Conservation (phyloP, 2,888 invertebrate species). For the Cistogaster globosa region DNA sequence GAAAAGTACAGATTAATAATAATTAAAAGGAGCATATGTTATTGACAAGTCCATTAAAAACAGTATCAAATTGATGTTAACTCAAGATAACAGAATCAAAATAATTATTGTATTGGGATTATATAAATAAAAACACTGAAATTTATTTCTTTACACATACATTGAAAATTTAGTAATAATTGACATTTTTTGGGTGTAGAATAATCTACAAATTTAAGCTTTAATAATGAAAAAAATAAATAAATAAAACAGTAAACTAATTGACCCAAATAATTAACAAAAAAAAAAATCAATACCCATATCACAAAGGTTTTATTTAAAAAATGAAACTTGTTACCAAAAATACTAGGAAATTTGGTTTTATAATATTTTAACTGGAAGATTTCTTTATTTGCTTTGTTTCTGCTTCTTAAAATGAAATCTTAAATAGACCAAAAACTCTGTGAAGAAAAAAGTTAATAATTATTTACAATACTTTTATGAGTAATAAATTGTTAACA, state of each 20-base stretch:
- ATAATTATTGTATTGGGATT: background rate
- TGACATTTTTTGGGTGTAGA: constrained; percentile 54
- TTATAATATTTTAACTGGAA: constrained; percentile 31
- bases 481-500: constrained; percentile 81
- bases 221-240: constrained; percentile 5
- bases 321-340: too few relatives aligned
- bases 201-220: constrained; percentile 5
- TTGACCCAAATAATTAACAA: constrained; percentile 63
- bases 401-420: background rate
- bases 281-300: too few relatives aligned
- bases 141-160: background rate
- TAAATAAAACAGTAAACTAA: constrained; percentile 21
- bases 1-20: constrained; percentile 73
- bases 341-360: background rate
- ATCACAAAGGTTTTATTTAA: constrained; percentile 15
- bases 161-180: constrained; percentile 26
- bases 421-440: constrained; percentile 25
- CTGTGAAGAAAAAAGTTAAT: constrained; percentile 1
- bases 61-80: constrained; percentile 57
- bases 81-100: constrained; percentile 62
- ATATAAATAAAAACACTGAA: background rate
- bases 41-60: constrained; percentile 81
- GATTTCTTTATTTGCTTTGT: constrained; percentile 25
- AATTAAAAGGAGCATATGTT: constrained; percentile 79
- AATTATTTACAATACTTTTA: constrained; percentile 68